Evolutionary conservation across 37 sponge, comb jelly and placozoan species (phyloP).

Genomic region (Spongilla lacustris): DNA sequence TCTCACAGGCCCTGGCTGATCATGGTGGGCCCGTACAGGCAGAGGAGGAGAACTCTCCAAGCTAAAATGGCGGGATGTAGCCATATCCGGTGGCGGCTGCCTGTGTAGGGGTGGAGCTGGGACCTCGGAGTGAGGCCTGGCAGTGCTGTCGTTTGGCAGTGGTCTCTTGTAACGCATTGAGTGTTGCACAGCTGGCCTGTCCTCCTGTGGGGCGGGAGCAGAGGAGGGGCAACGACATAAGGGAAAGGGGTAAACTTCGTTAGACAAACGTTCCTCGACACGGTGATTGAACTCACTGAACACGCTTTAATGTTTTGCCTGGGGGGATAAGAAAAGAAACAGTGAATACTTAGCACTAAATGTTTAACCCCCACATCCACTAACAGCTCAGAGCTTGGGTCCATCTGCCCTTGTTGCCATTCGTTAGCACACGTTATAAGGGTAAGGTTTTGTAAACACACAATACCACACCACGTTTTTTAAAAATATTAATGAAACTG

Average conservation of each 20-base stretch:
- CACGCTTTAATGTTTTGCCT: background rate
- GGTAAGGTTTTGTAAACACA: too few species aligned
- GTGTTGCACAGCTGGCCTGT: background rate
- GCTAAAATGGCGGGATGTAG: background rate
- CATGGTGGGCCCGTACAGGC: background rate
- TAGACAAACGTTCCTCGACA: background rate
- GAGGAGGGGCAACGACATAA: too few species aligned
- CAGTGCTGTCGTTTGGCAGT: background rate
- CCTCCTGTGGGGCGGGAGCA: background rate
- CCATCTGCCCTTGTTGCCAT: too few species aligned
- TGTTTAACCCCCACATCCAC: too few species aligned
- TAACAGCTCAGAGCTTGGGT: too few species aligned
- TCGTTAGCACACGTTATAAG: too few species aligned
- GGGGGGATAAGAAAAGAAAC: background rate
- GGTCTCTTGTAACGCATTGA: background rate
- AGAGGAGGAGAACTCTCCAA: background rate
- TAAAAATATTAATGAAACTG: too few species aligned
- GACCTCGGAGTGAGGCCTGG: background rate
- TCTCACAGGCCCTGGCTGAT: background rate
- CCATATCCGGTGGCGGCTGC: background rate
- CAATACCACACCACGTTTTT: too few species aligned
- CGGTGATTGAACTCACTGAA: background rate
- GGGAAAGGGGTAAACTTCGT: background rate
- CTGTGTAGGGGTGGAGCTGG: background rate
- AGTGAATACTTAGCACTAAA: too few species aligned